Percentiles rank a stretch among this genome's conserved stretches.
These are phyloP conservation scores for Anorthoa munda DNA, from an alignment of 2,888 invertebrate species.

Conservation along the genomic window DNA sequence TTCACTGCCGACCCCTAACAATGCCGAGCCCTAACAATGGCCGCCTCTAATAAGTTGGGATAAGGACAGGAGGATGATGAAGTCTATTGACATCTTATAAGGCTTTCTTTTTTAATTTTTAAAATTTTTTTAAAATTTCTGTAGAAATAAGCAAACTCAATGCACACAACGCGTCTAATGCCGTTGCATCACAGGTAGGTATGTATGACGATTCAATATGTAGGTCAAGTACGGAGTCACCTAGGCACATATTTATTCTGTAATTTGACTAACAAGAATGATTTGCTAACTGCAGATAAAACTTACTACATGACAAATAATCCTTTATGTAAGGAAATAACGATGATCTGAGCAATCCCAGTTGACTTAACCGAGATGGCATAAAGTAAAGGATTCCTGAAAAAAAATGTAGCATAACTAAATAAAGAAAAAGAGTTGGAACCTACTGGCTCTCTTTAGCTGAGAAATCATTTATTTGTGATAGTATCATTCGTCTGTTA, in stretches of 20 bases:
- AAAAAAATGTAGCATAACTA: no score
- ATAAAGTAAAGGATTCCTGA: no score
- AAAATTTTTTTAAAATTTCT: no score
- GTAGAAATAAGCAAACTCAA: constrained; percentile 6
- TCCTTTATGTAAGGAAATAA: constrained; percentile 39
- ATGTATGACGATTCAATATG: constrained; percentile 7
- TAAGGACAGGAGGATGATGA: neutral
- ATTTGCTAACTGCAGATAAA: constrained; percentile 34
- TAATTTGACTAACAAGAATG: constrained; percentile 40
- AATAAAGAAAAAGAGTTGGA: no score
- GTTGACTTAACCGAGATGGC: constrained; percentile 17
- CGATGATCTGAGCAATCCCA: constrained; percentile 36
- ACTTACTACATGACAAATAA: constrained; percentile 15
- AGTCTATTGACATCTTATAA: neutral
- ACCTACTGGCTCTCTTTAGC: neutral
- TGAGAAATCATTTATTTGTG: neutral
- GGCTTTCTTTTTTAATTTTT: no score
- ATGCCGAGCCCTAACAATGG: no score
- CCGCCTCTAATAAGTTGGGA: no score
- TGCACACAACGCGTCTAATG: neutral
- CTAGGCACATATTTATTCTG: constrained; percentile 44
- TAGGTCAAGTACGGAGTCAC: constrained; percentile 44
- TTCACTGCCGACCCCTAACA: no score
- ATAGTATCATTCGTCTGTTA: no score
- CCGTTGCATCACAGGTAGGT: constrained; percentile 27